Conservation (phyloP, 2,888 invertebrate genomes). For the Embidobia sp. region DNA sequence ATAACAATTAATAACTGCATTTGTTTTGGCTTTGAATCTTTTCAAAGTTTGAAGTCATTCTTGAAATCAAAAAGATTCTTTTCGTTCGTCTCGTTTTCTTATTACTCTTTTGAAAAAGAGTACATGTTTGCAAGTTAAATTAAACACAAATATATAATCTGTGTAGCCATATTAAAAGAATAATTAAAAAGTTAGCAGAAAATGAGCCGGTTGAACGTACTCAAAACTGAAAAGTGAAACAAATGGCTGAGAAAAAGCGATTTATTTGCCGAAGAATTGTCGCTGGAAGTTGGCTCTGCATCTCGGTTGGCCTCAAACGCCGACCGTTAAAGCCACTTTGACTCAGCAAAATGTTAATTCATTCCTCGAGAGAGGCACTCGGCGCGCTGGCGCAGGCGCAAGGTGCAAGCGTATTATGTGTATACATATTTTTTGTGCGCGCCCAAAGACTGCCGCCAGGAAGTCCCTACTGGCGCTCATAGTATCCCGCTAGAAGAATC, state of each 20-base stretch:
- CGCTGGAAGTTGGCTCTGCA: conserved; percentile 44
- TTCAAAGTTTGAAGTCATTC: no score
- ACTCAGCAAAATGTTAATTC: conserved; percentile 68
- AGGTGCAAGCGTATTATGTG: conserved; percentile 65
- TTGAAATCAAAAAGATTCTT: no score
- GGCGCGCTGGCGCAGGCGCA: conserved; percentile 49
- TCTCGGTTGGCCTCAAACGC: conserved; percentile 41
- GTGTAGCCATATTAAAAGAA: no score
- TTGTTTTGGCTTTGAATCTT: no score
- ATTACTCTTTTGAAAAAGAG: no score
- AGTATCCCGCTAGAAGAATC: conserved; percentile 47
- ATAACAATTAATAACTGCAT: no score
- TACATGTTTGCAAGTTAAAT: no score
- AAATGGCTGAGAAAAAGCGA: conserved; percentile 20
- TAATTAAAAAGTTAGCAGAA: conserved; percentile 26
- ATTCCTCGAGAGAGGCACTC: conserved; percentile 60
- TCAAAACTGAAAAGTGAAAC: conserved; percentile 30
- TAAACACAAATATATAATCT: no score
- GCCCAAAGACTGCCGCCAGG: conserved; percentile 59
- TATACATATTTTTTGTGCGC: conserved; percentile 50
- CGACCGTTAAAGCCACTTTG: conserved; percentile 62
- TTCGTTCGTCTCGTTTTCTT: no score
- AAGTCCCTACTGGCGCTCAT: conserved; percentile 50
- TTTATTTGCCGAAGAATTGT: conserved; percentile 56
- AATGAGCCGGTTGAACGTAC: conserved; percentile 23